phyloP scores from a whole-genome alignment of 2,113 vertebrate species.

The Tympanuchus pallidicinctus region DNA sequence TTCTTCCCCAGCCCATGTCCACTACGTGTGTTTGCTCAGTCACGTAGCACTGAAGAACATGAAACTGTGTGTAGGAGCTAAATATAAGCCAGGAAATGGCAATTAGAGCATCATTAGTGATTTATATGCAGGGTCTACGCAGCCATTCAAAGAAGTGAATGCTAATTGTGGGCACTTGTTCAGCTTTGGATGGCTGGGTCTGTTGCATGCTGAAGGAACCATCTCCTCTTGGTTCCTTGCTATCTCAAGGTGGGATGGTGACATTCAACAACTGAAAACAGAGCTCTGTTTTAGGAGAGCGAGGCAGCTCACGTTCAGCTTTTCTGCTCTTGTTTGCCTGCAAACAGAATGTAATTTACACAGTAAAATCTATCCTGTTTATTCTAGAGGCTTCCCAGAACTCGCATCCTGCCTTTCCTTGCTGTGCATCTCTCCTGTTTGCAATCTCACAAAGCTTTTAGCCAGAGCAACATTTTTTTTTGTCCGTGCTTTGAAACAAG shows the following conservation, averaged over 20 bases:
- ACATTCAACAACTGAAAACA: not conserved
- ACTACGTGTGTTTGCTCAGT: not conserved
- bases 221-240: not conserved
- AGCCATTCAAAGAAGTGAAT: not conserved
- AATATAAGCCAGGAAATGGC: not conserved
- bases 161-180: not conserved
- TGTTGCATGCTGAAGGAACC: not conserved
- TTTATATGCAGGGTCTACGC: not conserved
- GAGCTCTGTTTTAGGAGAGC: not conserved
- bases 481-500: not conserved
- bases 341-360: not conserved
- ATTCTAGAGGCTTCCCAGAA: not conserved
- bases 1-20: not conserved
- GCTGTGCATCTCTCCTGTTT: fast-evolving
- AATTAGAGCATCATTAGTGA: not conserved
- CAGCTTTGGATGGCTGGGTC: not conserved
- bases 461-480: not conserved
- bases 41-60: not conserved
- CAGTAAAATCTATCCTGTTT: not conserved
- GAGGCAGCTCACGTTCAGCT: not conserved
- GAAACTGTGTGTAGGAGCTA: not conserved
- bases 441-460: not conserved
- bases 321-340: not conserved
- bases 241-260: not conserved
- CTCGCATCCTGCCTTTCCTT: not conserved